Evolutionary conservation across 2,888 invertebrate genomes (phyloP).

Genomic region (Andrena hattorfiana): DNA sequence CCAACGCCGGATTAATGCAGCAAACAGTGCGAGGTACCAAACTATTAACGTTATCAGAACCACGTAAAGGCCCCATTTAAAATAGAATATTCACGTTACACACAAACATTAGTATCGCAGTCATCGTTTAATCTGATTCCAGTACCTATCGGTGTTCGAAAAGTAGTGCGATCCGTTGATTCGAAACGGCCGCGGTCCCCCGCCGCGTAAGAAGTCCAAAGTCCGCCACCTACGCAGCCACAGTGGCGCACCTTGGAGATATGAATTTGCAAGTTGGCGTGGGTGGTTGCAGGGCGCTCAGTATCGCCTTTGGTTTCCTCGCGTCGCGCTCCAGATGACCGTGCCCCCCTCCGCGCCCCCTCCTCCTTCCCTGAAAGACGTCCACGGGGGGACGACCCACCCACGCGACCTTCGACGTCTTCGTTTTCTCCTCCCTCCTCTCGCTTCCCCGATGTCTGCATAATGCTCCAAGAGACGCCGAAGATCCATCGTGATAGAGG

Average conservation of each 20-base stretch:
- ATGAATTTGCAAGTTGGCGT: conserved; percentile 57
- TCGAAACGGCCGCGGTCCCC: conserved; percentile 2
- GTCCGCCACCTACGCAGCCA: conserved; percentile 45
- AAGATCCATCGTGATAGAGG: conserved; percentile 69
- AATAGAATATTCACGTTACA: neutral
- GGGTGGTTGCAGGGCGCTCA: conserved; percentile 53
- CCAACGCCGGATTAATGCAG: too few species aligned
- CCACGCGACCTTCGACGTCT: conserved; percentile 76
- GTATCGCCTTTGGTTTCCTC: conserved; percentile 48
- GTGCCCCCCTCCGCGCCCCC: conserved; percentile 32
- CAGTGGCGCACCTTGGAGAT: conserved; percentile 52
- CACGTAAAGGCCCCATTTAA: neutral
- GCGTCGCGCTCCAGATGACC: conserved; percentile 60
- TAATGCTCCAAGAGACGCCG: conserved; percentile 48
- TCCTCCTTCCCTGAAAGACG: neutral
- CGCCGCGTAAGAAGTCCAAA: conserved; percentile 25
- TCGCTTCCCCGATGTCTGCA: conserved; percentile 30
- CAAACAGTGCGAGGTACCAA: neutral
- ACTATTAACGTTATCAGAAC: neutral
- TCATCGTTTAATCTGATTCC: neutral
- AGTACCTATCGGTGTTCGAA: neutral
- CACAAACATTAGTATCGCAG: neutral
- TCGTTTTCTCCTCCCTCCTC: conserved; percentile 40
- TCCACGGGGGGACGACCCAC: conserved; percentile 66
- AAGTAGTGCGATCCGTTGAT: conserved; percentile 22